A percentile compares a stretch with the other conserved stretches of the same genome.
phyloP scores from a whole-genome alignment of 2,888 invertebrate genomes.

The Isotomurus palustris region DNA sequence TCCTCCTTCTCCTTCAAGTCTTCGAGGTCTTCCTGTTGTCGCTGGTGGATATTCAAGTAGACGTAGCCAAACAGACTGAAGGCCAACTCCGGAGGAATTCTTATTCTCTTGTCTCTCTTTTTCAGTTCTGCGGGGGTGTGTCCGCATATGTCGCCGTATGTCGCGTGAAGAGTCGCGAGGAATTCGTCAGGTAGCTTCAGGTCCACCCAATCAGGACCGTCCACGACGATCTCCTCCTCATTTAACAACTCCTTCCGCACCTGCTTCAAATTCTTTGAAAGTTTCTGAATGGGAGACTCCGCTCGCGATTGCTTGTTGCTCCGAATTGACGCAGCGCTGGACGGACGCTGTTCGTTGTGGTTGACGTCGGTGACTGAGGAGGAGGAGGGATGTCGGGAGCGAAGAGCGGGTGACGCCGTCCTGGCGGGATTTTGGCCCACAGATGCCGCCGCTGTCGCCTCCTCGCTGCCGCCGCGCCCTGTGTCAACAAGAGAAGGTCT shows the following conservation, averaged over 20 bases:
- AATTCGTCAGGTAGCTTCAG: neutral
- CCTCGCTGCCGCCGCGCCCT: no score
- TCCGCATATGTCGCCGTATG: conserved; percentile 4
- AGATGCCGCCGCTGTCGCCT: no score
- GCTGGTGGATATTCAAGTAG: conserved; percentile 13
- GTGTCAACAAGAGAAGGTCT: no score
- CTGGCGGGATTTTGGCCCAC: no score
- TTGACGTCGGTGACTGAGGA: neutral
- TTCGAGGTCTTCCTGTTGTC: no score
- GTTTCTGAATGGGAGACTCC: neutral
- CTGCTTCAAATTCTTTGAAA: neutral
- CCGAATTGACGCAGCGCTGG: no score
- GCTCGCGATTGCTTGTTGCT: no score
- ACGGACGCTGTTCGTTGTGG: neutral
- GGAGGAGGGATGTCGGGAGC: neutral
- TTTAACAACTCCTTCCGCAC: no score
- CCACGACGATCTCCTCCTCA: conserved; percentile 4
- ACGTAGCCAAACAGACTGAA: conserved; percentile 10
- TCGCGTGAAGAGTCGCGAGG: neutral
- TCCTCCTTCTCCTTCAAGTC: no score
- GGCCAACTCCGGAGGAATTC: conserved; percentile 14
- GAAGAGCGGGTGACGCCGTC: no score
- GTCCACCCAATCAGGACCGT: conserved; percentile 20
- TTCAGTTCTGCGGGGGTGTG: neutral
- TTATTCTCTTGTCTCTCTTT: neutral